Conservation (phyloP, 2,888 invertebrate genomes). For the Liposcelis brunnea region DNA sequence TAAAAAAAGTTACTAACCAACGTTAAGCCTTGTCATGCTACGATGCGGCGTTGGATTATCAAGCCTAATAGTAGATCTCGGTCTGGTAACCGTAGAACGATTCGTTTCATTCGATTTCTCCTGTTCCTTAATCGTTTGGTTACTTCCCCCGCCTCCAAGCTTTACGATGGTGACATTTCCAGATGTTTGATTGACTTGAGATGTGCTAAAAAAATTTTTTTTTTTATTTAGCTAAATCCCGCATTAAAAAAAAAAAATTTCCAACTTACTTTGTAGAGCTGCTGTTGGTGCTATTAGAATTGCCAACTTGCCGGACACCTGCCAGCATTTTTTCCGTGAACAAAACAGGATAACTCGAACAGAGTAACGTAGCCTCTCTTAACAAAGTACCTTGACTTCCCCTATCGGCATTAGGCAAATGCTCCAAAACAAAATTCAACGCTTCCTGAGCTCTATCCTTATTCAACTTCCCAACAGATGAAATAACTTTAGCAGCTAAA, state of each 20-base stretch:
- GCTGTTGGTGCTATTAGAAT: not conserved
- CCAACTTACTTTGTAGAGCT: not conserved
- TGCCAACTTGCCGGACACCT: constrained; percentile 39
- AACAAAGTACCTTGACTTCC: constrained; percentile 56
- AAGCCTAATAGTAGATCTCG: constrained; percentile 41
- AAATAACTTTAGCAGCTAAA: constrained; percentile 50
- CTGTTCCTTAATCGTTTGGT: constrained; percentile 9
- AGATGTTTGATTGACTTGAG: constrained; percentile 51
- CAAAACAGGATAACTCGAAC: constrained; percentile 61
- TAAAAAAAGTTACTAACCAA: constrained; percentile 24
- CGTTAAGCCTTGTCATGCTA: constrained; percentile 62
- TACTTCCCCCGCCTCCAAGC: constrained; percentile 33
- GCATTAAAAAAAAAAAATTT: constrained; percentile 2
- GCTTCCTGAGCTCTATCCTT: constrained; percentile 69
- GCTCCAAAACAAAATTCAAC: constrained; percentile 61
- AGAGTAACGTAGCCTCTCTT: constrained; percentile 62
- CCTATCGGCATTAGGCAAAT: constrained; percentile 51
- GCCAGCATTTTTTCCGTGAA: constrained; percentile 64
- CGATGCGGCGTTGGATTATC: constrained; percentile 55
- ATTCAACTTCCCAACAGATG: constrained; percentile 51
- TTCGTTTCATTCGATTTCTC: constrained; percentile 16
- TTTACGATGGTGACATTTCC: constrained; percentile 67
- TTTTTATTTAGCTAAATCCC: too few species aligned
- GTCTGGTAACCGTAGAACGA: constrained; percentile 16
- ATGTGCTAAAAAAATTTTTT: constrained; percentile 22